Base-by-base conservation (phyloP, 2,797 vertebrate genomes). In the Carduelis carduelis region DNA sequence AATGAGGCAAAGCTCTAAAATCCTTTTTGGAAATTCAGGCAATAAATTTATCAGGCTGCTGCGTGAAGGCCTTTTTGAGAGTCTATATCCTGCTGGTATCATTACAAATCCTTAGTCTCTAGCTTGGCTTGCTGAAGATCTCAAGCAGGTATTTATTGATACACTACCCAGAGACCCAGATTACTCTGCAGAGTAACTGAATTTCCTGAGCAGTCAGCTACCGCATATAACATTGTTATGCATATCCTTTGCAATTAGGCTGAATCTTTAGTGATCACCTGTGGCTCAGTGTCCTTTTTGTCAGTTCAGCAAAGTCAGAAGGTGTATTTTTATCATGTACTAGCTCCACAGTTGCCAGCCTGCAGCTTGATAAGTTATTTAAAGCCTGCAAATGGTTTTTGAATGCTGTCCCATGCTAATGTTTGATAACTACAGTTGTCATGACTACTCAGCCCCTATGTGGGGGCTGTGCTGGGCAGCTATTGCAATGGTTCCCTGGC, bases 71-170 rank as follows among this genome's bases (percentile, higher is more conserved):
- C 15, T 71, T 74, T 85, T 46, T 70, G 49, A 94, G 47, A 69
- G 30, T n/a, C 68, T 83, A 2, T 78, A 77, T 69, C 80, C 61
- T 90, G 70, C 59, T 82, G 56, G 14, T 79, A 84, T 69, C 35
- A 65, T 69, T 74, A 64, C 37, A 92, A 90, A 93, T 79, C 77
- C 78, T 72, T 37, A 79, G 60, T 59, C 52, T 88, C n/a, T 63
- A 84, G 30, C 70, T 82, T 89, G 63, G 47, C 80, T 90, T 0
- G 0, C 44, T 39, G 41, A 84, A 91, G 83, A 84, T n/a, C 63
- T 94, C 65, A 89, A 90, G 74, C 52, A 94, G 88, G 59, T 86
- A 74, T 86, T 86, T 83, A 83, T 65, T 83, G 75, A 60, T 47
- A 68, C 19, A 22, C 23, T 47, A 88, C 63, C 34, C 57, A 83